These are phyloP conservation scores for Oncorhynchus masou DNA, from an alignment of 2,113 vertebrate species.

Conservation along the genomic window DNA sequence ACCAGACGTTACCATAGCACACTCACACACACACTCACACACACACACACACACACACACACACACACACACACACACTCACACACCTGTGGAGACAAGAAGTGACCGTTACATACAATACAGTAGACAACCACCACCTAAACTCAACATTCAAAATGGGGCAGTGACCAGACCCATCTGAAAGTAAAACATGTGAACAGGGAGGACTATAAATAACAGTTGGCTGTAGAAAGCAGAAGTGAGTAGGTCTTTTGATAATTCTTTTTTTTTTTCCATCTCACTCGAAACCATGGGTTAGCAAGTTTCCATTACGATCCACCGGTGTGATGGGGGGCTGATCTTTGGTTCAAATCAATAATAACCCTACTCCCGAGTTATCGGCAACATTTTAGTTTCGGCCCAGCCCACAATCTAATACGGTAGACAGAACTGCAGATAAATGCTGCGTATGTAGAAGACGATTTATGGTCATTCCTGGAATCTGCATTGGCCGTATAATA, in stretches of 20 bases:
- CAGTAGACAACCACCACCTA: neutral
- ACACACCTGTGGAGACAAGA: conserved; percentile 8
- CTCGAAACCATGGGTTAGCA: conserved; percentile 52
- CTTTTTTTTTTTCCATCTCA: no score
- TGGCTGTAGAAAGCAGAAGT: conserved; percentile 60
- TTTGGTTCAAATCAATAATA: neutral
- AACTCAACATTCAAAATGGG: no score
- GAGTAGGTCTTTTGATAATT: no score
- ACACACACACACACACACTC: conserved; percentile 20
- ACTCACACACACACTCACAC: conserved; percentile 20
- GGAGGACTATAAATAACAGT: conserved; percentile 50
- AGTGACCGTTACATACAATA: neutral
- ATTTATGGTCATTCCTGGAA: no score
- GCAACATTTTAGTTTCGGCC: no score
- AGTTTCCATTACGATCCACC: conserved; percentile 56
- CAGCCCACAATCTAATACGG: no score
- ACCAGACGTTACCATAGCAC: conserved; percentile 57
- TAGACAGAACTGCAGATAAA: no score
- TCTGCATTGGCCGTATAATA: no score
- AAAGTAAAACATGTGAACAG: neutral
- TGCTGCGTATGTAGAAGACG: no score
- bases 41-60: no score
- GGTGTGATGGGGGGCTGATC: neutral
- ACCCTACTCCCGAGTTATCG: no score
- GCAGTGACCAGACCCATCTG: neutral